Percentiles rank a stretch among this genome's conserved stretches.
These are phyloP conservation scores for Pterocles burchelli DNA, from an alignment of 2,113 vertebrate species.

Conservation along the genomic window DNA sequence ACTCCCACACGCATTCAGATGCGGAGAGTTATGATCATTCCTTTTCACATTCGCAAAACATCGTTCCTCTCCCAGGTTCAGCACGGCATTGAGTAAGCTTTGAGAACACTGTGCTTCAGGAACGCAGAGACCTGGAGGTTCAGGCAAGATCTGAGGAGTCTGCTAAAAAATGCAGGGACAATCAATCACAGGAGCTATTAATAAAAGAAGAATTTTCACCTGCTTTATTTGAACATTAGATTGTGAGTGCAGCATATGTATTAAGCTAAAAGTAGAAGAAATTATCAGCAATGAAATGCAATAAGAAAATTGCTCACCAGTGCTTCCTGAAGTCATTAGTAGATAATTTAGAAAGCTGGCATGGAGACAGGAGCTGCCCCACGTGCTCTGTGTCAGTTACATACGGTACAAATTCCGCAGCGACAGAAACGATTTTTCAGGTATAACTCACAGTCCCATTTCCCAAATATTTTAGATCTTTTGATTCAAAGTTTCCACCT, in stretches of 20 bases:
- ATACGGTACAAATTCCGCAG: neutral
- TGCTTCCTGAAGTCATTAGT: neutral
- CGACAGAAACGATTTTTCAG: fast-evolving
- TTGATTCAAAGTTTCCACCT: neutral
- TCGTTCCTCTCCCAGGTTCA: neutral
- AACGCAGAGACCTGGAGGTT: neutral
- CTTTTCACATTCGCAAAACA: neutral
- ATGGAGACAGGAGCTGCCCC: neutral
- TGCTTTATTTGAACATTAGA: neutral
- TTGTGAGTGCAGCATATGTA: neutral
- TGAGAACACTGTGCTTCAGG: neutral
- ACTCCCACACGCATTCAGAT: neutral
- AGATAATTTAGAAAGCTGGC: neutral
- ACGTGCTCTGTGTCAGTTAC: neutral
- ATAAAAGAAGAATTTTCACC: neutral
- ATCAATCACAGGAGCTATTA: neutral
- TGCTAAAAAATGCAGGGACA: neutral
- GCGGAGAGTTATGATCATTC: neutral
- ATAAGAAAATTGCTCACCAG: neutral
- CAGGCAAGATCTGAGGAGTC: neutral
- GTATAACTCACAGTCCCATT: neutral
- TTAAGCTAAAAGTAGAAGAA: neutral
- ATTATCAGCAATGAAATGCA: neutral
- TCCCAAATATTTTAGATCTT: neutral
- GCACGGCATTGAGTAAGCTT: neutral